These are phyloP conservation scores for Sus scrofa DNA, from an alignment of 2,113 vertebrate species.

Conservation along the genomic window T2T-Sscrofa CM000812.6:173819501-173820000, in stretches of 20 bases:
- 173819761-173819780: neutral
- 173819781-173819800: no score
- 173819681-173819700: neutral
- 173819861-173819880: no score
- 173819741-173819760: neutral
- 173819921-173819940: neutral
- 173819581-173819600: neutral
- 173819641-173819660: neutral
- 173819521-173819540: neutral
- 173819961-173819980: neutral
- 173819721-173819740: neutral
- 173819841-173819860: no score
- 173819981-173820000: neutral
- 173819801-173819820: no score
- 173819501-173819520: neutral
- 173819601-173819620: neutral
- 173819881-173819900: no score
- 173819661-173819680: neutral
- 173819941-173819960: neutral
- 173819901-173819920: no score
- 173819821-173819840: no score
- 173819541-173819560: neutral
- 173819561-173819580: neutral
- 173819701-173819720: neutral
- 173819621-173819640: conserved; percentile 26